A percentile compares a stretch with the other conserved stretches of the same genome.
These are phyloP conservation scores for Synanceia verrucosa DNA, from an alignment of 2,797 vertebrate species.

Conservation along the genomic window DNA sequence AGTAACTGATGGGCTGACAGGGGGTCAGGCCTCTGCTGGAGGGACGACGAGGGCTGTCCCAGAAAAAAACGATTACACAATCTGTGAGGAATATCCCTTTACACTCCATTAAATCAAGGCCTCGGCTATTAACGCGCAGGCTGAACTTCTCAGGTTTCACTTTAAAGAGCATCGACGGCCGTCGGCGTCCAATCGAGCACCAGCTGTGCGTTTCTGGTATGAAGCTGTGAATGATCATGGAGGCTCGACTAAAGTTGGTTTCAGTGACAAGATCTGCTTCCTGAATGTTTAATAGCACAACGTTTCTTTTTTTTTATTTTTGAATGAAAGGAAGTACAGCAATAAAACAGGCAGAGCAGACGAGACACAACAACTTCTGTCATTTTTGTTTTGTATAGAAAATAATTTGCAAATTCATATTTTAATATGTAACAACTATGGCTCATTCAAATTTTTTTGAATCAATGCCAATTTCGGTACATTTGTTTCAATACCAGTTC, in stretches of 20 bases:
- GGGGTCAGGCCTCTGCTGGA: conserved; percentile 18
- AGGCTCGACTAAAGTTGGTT: background rate
- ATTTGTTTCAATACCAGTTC: too few species aligned
- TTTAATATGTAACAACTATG: too few species aligned
- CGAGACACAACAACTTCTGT: background rate
- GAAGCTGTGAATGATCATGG: background rate
- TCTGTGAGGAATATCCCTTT: conserved; percentile 60
- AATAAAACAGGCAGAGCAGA: background rate
- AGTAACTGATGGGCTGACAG: conserved; percentile 50
- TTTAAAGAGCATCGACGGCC: conserved; percentile 43
- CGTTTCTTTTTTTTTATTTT: background rate
- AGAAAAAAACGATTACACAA: conserved; percentile 69
- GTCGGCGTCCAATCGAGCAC: conserved; percentile 19
- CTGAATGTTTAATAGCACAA: background rate
- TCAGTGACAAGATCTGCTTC: background rate
- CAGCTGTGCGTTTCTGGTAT: background rate
- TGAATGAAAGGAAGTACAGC: background rate
- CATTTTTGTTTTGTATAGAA: background rate
- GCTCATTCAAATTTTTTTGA: too few species aligned
- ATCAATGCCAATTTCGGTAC: too few species aligned
- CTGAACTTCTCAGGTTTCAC: conserved; percentile 58
- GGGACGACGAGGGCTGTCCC: conserved; percentile 33
- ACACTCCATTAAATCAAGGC: conserved; percentile 57
- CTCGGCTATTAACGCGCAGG: conserved; percentile 40
- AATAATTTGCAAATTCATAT: too few species aligned